These are phyloP conservation scores for Plutomurus gul DNA, from an alignment of 1,140 invertebrate species.

Conservation along the genomic window DNA sequence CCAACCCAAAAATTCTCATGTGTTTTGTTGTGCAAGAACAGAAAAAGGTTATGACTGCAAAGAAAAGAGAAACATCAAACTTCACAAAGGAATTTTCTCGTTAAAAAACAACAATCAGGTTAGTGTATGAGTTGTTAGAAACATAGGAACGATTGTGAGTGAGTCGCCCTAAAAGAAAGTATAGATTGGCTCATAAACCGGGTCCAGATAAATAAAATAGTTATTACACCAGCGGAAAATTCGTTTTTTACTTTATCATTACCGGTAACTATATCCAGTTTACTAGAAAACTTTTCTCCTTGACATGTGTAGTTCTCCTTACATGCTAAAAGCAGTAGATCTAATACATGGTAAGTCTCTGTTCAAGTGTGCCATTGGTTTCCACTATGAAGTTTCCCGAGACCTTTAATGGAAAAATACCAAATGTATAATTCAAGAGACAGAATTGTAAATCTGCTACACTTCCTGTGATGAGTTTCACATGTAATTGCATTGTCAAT, in stretches of 20 bases:
- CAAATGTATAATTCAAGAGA: too few relatives aligned
- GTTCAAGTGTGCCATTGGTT: too few relatives aligned
- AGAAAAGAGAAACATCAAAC: conserved; percentile 10
- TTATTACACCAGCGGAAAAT: background rate
- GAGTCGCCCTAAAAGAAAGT: background rate
- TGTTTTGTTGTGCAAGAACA: too few relatives aligned
- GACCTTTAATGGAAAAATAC: too few relatives aligned
- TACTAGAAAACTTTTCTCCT: background rate
- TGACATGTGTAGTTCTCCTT: background rate
- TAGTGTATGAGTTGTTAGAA: background rate
- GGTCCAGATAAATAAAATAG: background rate
- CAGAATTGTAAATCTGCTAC: too few relatives aligned
- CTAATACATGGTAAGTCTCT: too few relatives aligned
- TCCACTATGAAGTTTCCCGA: too few relatives aligned
- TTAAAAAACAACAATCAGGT: conserved; percentile 7
- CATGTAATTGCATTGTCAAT: too few relatives aligned
- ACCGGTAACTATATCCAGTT: too few relatives aligned
- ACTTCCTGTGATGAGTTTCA: too few relatives aligned
- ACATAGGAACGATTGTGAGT: background rate
- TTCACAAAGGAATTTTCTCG: conserved; percentile 13
- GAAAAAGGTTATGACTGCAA: conserved; percentile 5
- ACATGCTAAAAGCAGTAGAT: too few relatives aligned
- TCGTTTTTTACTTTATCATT: too few relatives aligned
- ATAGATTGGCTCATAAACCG: conserved; percentile 10
- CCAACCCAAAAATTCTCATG: background rate